phyloP scores from a whole-genome alignment of 2,888 invertebrate genomes.

The Melieria picta region DNA sequence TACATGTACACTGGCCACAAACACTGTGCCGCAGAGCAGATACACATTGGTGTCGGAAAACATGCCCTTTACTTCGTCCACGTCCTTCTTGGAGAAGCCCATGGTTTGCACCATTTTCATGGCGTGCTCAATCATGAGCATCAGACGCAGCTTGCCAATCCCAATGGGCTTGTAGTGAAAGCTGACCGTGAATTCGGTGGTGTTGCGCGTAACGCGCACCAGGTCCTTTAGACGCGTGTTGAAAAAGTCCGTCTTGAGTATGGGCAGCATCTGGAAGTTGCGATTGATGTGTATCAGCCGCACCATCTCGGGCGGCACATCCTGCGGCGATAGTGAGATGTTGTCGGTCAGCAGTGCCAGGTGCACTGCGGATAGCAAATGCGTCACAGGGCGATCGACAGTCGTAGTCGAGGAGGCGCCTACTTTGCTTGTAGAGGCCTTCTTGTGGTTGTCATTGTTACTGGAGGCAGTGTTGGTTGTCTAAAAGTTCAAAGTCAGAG shows the following conservation, averaged over 20 bases:
- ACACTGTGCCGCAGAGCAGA: slow-evolving; percentile 87
- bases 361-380: slow-evolving; percentile 78
- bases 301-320: slow-evolving; percentile 76
- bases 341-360: slow-evolving; percentile 82
- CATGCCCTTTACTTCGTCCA: slow-evolving; percentile 96
- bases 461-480: neutral
- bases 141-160: slow-evolving; percentile 80
- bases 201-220: slow-evolving; percentile 72
- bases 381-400: slow-evolving; percentile 68
- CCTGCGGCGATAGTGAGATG: slow-evolving; percentile 72
- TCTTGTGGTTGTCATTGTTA: neutral
- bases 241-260: slow-evolving; percentile 84
- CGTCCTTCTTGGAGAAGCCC: slow-evolving; percentile 87
- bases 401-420: neutral
- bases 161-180: slow-evolving; percentile 80
- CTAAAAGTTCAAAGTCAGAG: slow-evolving; percentile 4
- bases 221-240: slow-evolving; percentile 83
- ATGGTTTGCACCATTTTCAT: slow-evolving; percentile 74
- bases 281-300: slow-evolving; percentile 72
- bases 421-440: neutral
- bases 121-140: slow-evolving; percentile 80
- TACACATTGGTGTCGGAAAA: slow-evolving; percentile 96
- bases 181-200: slow-evolving; percentile 73
- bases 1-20: slow-evolving; percentile 93
- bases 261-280: slow-evolving; percentile 79